A percentile compares a stretch with the other conserved stretches of the same genome.
Conservation (phyloP, 2,888 invertebrate genomes). For the Rotaria sp. region DNA sequence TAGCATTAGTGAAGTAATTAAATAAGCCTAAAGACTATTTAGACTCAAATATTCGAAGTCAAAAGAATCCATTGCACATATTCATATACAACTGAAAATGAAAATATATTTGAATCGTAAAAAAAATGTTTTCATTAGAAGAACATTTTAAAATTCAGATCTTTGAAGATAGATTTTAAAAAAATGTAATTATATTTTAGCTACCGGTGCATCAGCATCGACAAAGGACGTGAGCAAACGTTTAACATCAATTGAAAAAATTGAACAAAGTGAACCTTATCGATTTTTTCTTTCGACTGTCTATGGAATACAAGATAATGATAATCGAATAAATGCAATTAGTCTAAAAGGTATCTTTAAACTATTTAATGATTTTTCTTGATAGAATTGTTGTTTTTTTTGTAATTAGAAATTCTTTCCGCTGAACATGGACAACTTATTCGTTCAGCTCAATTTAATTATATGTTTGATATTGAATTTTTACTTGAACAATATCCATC, state of each 20-base stretch:
- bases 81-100: too few relatives aligned
- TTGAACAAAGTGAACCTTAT: constrained; percentile 20
- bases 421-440: constrained; percentile 50
- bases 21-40: too few relatives aligned
- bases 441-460: constrained; percentile 68
- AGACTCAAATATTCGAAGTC: too few relatives aligned
- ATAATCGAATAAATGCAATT: neutral
- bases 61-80: too few relatives aligned
- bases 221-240: neutral
- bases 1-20: too few relatives aligned
- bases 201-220: neutral
- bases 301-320: neutral
- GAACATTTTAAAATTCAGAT: too few relatives aligned
- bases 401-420: constrained; percentile 50
- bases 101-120: too few relatives aligned
- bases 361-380: neutral
- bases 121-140: too few relatives aligned
- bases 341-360: neutral
- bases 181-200: neutral
- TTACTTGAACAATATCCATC: constrained; percentile 72
- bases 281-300: constrained; percentile 12
- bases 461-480: constrained; percentile 85
- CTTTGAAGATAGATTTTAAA: too few relatives aligned
- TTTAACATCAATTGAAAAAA: neutral
- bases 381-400: neutral